phyloP scores from a whole-genome alignment of 2,888 invertebrate genomes.

The Megastigmus dorsalis region DNA sequence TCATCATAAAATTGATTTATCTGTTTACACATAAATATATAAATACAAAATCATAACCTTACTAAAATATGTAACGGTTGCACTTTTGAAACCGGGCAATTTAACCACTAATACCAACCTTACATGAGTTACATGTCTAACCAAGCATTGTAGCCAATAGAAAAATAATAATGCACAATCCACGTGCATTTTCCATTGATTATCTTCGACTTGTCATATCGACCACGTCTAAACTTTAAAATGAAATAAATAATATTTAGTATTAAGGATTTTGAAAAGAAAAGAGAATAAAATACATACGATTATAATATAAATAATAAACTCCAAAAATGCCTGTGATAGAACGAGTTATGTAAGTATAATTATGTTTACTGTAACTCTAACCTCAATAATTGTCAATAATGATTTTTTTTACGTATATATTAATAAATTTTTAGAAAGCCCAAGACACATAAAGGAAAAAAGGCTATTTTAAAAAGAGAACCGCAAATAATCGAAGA shows the following conservation, averaged over 20 bases:
- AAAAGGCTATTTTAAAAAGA: slow-evolving; percentile 85
- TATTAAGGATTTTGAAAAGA: background rate
- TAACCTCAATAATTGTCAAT: slow-evolving; percentile 7
- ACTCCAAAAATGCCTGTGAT: slow-evolving; percentile 66
- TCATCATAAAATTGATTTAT: slow-evolving; percentile 38
- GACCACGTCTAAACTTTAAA: background rate
- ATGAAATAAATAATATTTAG: slow-evolving; percentile 2
- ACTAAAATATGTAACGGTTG: too few relatives aligned
- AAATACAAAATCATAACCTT: slow-evolving; percentile 38
- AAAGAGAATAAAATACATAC: background rate
- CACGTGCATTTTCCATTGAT: background rate
- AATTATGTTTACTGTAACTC: slow-evolving; percentile 14
- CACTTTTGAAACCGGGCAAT: too few relatives aligned
- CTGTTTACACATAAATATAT: background rate
- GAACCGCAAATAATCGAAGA: slow-evolving; percentile 94
- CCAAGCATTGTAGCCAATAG: too few relatives aligned
- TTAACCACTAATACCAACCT: too few relatives aligned
- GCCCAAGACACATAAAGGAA: slow-evolving; percentile 91
- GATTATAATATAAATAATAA: background rate
- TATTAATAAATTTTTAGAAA: slow-evolving; percentile 78
- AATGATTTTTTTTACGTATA: background rate
- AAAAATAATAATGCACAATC: too few relatives aligned
- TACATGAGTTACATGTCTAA: too few relatives aligned
- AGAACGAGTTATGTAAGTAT: slow-evolving; percentile 73
- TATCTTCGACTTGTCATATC: background rate